These are phyloP conservation scores for Paelopatides confundens DNA, from an alignment of 53 echinoderm and acorn worm genomes.

Conservation along the genomic window DNA sequence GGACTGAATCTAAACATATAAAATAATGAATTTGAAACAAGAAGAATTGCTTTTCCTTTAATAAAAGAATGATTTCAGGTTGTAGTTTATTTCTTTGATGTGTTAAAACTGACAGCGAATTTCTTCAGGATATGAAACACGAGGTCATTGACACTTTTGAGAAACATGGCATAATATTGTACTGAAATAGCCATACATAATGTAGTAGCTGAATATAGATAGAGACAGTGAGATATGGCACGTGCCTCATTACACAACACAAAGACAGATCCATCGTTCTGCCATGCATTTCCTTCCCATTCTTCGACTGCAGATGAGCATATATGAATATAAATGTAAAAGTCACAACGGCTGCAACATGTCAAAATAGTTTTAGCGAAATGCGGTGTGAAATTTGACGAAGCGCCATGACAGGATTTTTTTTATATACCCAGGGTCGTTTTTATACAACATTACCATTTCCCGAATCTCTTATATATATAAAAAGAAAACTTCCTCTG, in stretches of 20 bases:
- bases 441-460: neutral
- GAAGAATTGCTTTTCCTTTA: too few species aligned
- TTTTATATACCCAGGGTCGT: neutral
- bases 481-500: neutral
- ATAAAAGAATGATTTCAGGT: too few species aligned
- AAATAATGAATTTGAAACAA: too few species aligned
- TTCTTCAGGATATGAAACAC: neutral
- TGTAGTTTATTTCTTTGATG: too few species aligned
- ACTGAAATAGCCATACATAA: too few species aligned
- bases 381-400: neutral
- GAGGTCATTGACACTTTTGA: neutral
- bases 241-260: neutral
- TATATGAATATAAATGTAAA: conserved; percentile 19
- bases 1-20: too few species aligned
- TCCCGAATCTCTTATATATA: neutral
- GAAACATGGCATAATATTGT: neutral
- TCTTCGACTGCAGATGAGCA: conserved; percentile 6
- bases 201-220: neutral
- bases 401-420: neutral
- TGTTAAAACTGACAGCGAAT: neutral
- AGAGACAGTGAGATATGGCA: neutral
- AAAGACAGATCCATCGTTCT: neutral
- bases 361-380: conserved; percentile 15
- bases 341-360: conserved; percentile 6
- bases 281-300: neutral